Evolutionary conservation across 2,888 invertebrate species (phyloP), one percentile per base, ranked within the genome.

Genomic region (Diarsia mendica): DNA sequence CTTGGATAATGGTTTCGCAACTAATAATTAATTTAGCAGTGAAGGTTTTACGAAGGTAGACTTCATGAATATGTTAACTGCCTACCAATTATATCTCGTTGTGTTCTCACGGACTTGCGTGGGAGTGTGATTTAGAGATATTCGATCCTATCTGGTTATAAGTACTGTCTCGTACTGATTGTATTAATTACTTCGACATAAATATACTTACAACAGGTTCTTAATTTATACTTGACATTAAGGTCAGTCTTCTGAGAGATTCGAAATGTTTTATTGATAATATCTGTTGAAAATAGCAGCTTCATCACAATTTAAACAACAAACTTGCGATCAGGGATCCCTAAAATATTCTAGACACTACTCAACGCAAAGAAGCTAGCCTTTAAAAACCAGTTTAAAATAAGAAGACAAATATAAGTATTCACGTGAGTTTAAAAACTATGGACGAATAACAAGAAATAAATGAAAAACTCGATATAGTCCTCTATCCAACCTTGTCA

Each of bases 1-100:
- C 83, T 91, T 93, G 91, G 92, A 92, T 87, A 89, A 84, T 88
- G 89, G 88, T 92, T 92, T 92, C 89, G 90, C 89, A 89, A 91
- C 89, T 87, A 86, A 89, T 92, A 92, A 94, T 93, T 94, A 94
- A 93, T 92, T 92, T 90, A 89, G 88, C 90, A 85, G 89, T 91
- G 91, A 94, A 93, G 91, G 91, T 92, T 92, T 91, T 90, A 91
- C 88, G 91, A 91, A 90, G 90, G 90, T 89, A 83, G 87, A 83
- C 86, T 88, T 86, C 79, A 90, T 90, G 88, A 89, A 90, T 89
- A 89, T 76, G 75, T 85, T 87, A 85, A 80, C 83, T 87, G 80
- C 80, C 69, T 79, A 83, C 84, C 80, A 83, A 86, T 87, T 86
- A 79, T 77, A 82, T 60, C 64, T 84, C 75, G 80, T 64, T 74